phyloP scores from a whole-genome alignment of 2,888 invertebrate species.

The Sepiola atlantica region DNA sequence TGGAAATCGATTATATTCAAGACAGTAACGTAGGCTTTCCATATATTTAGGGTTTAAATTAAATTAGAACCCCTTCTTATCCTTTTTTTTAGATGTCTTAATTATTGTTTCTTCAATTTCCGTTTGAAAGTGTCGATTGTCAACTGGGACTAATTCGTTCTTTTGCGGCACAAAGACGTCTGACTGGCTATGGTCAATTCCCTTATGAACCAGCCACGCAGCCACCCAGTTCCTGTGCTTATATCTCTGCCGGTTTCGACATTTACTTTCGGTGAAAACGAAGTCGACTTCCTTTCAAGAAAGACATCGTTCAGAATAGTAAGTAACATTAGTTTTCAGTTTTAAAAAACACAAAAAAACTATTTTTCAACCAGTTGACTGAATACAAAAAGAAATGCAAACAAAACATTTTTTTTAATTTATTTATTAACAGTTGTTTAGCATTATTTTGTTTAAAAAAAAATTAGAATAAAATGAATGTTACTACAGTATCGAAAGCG shows the following conservation, averaged over 20 bases:
- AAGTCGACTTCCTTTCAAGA: not conserved
- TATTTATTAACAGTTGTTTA: no score
- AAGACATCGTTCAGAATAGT: not conserved
- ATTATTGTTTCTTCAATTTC: slow-evolving; percentile 20
- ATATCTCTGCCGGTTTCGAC: not conserved
- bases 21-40: no score
- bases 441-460: no score
- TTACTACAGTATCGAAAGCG: no score
- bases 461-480: no score
- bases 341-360: no score
- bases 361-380: no score
- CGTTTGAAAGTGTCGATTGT: not conserved
- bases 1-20: no score
- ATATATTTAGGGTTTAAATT: no score
- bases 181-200: not conserved
- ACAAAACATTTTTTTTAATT: no score
- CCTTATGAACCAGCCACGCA: not conserved
- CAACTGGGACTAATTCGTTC: slow-evolving; percentile 22
- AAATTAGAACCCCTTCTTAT: not conserved
- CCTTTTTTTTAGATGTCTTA: not conserved
- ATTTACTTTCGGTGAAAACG: not conserved
- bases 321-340: no score
- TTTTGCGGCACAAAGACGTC: not conserved
- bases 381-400: no score
- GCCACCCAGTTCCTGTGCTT: not conserved